Evolutionary conservation across 1,140 invertebrate species (phyloP), one percentile per base, ranked within the genome.

Genomic region (Cephus cinctus): DNA sequence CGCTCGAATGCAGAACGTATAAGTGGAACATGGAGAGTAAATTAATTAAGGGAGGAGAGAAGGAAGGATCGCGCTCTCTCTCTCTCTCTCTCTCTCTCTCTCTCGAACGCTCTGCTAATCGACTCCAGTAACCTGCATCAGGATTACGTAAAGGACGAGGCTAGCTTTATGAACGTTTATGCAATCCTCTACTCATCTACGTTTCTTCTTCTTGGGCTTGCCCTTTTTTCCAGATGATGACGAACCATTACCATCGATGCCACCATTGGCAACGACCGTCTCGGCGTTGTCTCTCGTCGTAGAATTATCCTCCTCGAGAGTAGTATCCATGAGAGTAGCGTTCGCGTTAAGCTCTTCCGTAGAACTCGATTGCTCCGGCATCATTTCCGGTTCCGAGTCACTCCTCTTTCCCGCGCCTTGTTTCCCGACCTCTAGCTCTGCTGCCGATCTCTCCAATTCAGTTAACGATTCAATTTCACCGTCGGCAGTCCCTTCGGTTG

Each of bases 161-260:
- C 74, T 72, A 50, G 74, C 74, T 56, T 66, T 65, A 50, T 68
- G 73, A 59, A 76, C 71, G 56, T 76, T 71, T 65, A 76, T 66
- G 58, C 74, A 75, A 60, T 75, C 71, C 71, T 76, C 69, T 66
- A 75, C 66, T 77, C 71, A 78, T 78, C 66, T 77, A 53, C 50
- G 76, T 59, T 57, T 73, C 64, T 70, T 77, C 54, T 73, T 78
- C 48, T 67, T 78, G 40, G 65, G 77, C 65, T 63, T 72, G 59
- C 47, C 66, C 67, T 34, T 61, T 57, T 5, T 69, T 41, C 40
- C 43, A 16, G 65, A 23, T 57, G 59, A 18, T 70, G 67, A 34
- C 38, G n/a, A n/a, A n/a, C n/a, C n/a, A n/a, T n/a, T 60, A 22
- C 67, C 69, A 3, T 63, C 50, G 11, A 62, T 64, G 0, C 63